These are phyloP conservation scores for Apis mellifera DNA, from an alignment of 1,140 invertebrate species.

Conservation along the genomic window DNA sequence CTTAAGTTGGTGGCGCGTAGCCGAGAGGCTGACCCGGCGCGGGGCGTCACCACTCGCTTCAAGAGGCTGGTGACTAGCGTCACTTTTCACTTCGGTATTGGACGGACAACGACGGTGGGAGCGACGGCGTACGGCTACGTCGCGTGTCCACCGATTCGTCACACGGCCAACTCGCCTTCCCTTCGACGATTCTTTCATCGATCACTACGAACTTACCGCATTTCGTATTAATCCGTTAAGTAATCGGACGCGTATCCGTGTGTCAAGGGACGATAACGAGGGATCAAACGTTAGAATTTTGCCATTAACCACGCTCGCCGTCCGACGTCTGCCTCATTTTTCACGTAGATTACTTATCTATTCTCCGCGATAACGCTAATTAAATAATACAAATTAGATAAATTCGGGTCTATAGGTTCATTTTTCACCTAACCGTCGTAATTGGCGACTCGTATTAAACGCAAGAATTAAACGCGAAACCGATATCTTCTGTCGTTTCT, in stretches of 20 bases:
- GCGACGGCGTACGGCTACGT: conserved; percentile 37
- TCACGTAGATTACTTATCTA: too few species aligned
- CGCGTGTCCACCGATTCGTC: conserved; percentile 29
- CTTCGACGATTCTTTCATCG: conserved; percentile 12
- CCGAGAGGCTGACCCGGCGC: conserved; percentile 62
- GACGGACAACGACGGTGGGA: conserved; percentile 52
- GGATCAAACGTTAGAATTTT: neutral
- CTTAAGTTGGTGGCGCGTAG: conserved; percentile 32
- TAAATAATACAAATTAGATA: too few species aligned
- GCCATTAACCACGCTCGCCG: too few species aligned
- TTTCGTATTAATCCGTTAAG: neutral
- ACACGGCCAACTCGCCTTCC: neutral
- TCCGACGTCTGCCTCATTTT: too few species aligned
- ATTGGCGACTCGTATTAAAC: too few species aligned
- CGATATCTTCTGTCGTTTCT: too few species aligned
- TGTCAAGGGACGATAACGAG: neutral
- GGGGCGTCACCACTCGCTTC: conserved; percentile 67
- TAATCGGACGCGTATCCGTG: neutral
- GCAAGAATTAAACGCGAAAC: too few species aligned
- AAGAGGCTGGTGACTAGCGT: conserved; percentile 63
- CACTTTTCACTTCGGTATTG: conserved; percentile 68
- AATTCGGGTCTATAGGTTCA: too few species aligned
- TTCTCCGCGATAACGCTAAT: too few species aligned
- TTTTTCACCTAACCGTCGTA: too few species aligned
- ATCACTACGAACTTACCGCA: neutral